Conservation (phyloP, 92 coral and sea anemone genomes). For the Phymanthus crucifer region DNA sequence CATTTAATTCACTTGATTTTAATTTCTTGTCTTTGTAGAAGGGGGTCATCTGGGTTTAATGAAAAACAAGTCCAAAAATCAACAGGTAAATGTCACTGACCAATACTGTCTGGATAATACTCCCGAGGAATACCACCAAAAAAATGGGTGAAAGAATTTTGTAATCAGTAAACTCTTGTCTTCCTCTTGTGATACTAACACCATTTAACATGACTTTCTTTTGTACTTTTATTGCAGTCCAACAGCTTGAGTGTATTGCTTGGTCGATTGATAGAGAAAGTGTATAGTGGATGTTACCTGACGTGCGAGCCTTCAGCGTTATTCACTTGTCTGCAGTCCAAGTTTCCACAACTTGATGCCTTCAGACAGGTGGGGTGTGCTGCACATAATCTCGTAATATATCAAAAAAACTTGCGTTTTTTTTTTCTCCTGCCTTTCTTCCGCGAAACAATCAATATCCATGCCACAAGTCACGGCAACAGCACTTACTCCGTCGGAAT, state of each 20-base stretch:
- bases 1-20: no score
- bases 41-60: slow-evolving; percentile 22
- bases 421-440: no score
- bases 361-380: slow-evolving; percentile 32
- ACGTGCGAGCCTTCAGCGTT: slow-evolving; percentile 73
- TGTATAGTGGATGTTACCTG: slow-evolving; percentile 74
- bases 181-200: no score
- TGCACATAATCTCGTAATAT: not conserved
- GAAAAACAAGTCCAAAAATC: not conserved
- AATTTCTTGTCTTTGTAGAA: slow-evolving; percentile 4
- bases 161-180: no score
- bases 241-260: slow-evolving; percentile 36
- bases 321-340: slow-evolving; percentile 45
- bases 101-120: not conserved
- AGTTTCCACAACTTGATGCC: slow-evolving; percentile 50
- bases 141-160: no score
- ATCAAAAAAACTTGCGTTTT: no score
- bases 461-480: no score
- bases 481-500: no score
- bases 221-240: not conserved
- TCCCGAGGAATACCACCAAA: no score
- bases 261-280: slow-evolving; percentile 65
- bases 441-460: no score
- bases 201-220: not conserved
- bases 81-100: slow-evolving; percentile 4